Evolutionary conservation across 92 coral and sea anemone species (phyloP).

Genomic region (Heteractis magnifica): DNA sequence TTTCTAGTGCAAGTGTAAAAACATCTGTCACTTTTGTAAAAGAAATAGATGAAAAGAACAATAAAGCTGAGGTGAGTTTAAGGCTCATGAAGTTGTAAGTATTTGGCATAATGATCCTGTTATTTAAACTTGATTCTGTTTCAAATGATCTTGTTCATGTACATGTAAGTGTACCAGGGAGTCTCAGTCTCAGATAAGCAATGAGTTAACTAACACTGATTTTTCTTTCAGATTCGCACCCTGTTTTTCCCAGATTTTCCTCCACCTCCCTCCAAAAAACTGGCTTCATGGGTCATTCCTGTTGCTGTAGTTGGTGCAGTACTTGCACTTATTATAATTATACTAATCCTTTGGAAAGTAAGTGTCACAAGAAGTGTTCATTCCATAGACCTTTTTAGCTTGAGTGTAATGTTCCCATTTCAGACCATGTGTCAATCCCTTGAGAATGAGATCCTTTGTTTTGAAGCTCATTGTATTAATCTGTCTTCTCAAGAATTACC

Average conservation of each 20-base stretch:
- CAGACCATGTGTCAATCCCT: no score
- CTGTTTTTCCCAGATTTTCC: slow-evolving; percentile 64
- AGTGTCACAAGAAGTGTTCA: slow-evolving; percentile 11
- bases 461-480: no score
- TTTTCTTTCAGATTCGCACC: slow-evolving; percentile 58
- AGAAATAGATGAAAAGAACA: slow-evolving; percentile 56
- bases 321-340: slow-evolving; percentile 62
- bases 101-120: no score
- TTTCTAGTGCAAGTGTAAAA: slow-evolving; percentile 66
- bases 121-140: no score
- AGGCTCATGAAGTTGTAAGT: no score
- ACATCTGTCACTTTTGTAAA: slow-evolving; percentile 63
- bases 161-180: background rate
- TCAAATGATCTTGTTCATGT: background rate
- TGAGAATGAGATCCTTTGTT: no score
- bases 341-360: slow-evolving; percentile 84
- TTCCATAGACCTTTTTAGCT: no score
- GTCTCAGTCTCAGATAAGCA: background rate
- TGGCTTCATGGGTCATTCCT: slow-evolving; percentile 85
- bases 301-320: slow-evolving; percentile 90
- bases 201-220: background rate
- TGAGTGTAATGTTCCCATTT: no score
- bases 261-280: slow-evolving; percentile 44
- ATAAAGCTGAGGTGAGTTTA: slow-evolving; percentile 63
- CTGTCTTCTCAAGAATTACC: no score